Conservation (phyloP, 2,797 vertebrate species). For the Schizopygopsis pylzovi region DNA sequence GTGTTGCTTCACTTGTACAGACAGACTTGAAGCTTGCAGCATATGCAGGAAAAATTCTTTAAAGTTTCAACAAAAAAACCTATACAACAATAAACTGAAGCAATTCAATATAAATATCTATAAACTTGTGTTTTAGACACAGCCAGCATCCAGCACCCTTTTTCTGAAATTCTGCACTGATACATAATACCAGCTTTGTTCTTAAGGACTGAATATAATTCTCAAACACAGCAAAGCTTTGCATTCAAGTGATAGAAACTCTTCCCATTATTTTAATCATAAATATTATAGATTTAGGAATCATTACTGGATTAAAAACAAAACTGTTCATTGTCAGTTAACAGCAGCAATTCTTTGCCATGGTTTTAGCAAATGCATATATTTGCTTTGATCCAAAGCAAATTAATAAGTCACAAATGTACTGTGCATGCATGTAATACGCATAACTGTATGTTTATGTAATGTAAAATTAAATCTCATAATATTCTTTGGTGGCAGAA, state of each 20-base stretch:
- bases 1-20: neutral
- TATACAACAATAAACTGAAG: neutral
- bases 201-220: neutral
- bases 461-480: neutral
- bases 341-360: neutral
- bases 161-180: constrained; percentile 2
- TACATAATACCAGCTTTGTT: neutral
- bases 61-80: constrained; percentile 1
- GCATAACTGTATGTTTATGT: neutral
- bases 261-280: neutral
- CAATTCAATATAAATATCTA: neutral
- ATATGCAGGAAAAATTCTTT: neutral
- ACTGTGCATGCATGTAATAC: neutral
- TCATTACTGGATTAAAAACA: neutral
- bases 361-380: neutral
- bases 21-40: neutral
- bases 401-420: neutral
- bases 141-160: too few species aligned
- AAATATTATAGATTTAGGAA: neutral
- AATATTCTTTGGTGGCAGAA: neutral
- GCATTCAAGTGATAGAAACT: neutral
- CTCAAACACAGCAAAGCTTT: neutral
- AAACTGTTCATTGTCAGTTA: neutral
- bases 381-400: neutral
- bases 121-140: neutral